phyloP scores from a whole-genome alignment of 2,113 vertebrate species.

The Acinonyx jubatus region DNA sequence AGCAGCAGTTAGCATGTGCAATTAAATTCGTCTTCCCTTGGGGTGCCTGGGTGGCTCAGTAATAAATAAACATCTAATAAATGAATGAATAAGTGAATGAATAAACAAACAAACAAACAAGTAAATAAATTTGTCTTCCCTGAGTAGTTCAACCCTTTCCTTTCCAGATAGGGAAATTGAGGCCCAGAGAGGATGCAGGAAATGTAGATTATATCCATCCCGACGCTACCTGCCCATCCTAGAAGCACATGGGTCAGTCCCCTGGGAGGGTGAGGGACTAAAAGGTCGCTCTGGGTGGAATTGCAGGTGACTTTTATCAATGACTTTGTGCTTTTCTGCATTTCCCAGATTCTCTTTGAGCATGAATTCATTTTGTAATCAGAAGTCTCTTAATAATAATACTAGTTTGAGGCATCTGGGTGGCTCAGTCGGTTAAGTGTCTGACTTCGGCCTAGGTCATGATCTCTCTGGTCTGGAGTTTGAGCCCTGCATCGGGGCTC shows the following conservation, averaged over 20 bases:
- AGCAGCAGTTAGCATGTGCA: not conserved
- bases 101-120: too few relatives aligned
- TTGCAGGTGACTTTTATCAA: constrained; percentile 2
- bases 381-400: not conserved
- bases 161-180: constrained; percentile 14
- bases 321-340: not conserved
- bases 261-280: not conserved
- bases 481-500: fast-evolving
- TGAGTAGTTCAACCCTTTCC: not conserved
- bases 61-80: too few relatives aligned
- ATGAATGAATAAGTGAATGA: too few relatives aligned
- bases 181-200: not conserved
- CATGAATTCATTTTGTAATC: not conserved
- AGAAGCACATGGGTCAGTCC: not conserved
- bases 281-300: not conserved
- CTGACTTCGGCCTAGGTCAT: not conserved
- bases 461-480: fast-evolving
- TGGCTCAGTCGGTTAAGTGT: not conserved
- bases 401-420: not conserved
- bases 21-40: not conserved
- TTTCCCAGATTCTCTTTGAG: not conserved
- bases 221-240: not conserved
- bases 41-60: too few relatives aligned
- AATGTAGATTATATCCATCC: not conserved
- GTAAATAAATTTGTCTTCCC: not conserved